Percentiles rank a stretch among this genome's conserved stretches.
phyloP scores from a whole-genome alignment of 37 sponge, comb jelly and placozoan species.

The Mnemiopsis leidyi region DNA sequence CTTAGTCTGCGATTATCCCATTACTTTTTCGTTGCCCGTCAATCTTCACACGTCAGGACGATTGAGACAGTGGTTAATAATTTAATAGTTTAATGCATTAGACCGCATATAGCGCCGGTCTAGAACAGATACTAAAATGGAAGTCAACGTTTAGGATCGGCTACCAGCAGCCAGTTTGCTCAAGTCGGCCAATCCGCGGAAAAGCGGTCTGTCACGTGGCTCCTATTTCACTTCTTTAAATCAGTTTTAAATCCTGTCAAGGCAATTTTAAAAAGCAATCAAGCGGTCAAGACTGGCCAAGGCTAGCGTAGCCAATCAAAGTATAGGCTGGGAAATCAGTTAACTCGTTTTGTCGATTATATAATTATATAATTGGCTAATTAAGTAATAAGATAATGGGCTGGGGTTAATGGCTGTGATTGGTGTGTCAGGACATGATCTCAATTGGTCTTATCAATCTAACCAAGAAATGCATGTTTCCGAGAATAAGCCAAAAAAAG shows the following conservation, averaged over 20 bases:
- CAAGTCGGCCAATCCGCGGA: background rate
- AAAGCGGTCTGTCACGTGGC: background rate
- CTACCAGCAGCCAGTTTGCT: background rate
- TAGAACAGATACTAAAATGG: background rate
- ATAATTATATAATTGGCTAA: background rate
- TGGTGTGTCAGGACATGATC: background rate
- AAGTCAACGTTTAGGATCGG: background rate
- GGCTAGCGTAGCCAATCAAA: background rate
- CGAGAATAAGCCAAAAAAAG: too few relatives aligned
- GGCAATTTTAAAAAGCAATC: conserved; percentile 12
- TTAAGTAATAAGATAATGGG: background rate
- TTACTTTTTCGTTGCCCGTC: background rate
- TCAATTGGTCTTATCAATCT: background rate
- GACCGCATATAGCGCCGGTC: background rate
- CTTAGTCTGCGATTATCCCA: background rate
- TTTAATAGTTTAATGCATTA: background rate
- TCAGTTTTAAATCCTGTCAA: conserved; percentile 29
- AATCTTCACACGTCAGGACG: background rate
- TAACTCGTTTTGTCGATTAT: conserved; percentile 28
- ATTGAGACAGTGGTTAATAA: background rate
- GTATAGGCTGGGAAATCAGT: background rate
- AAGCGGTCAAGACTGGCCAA: conserved; percentile 2
- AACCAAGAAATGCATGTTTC: background rate
- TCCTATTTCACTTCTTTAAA: conserved; percentile 7
- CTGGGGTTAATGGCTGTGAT: background rate